Evolutionary conservation across 1,140 invertebrate species (phyloP).

Genomic region (Thereuonema tuberculata): DNA sequence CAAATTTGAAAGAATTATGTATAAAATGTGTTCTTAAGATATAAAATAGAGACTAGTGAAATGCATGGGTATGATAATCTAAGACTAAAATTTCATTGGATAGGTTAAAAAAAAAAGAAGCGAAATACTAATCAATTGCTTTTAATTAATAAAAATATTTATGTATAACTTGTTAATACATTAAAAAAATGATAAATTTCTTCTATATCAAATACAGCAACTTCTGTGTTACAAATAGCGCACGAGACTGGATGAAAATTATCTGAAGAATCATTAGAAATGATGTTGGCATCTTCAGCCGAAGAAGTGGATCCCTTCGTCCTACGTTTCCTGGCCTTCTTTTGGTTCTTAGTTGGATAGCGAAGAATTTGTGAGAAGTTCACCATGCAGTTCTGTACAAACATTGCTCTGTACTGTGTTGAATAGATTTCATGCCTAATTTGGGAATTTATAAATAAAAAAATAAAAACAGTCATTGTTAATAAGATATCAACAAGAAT

Average conservation of each 20-base stretch:
- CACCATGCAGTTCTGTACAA: constrained; percentile 44
- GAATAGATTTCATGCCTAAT: constrained; percentile 41
- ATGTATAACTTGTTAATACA: constrained; percentile 40
- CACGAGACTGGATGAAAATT: constrained; percentile 43
- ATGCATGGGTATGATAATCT: no score
- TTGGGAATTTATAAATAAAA: constrained; percentile 13
- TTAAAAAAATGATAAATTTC: constrained; percentile 54
- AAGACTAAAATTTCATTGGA: no score
- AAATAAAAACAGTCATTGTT: constrained; percentile 4
- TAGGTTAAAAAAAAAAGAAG: no score
- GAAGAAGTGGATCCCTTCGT: no score
- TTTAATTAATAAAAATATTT: constrained; percentile 11
- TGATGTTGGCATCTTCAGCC: no score
- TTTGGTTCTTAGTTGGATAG: constrained; percentile 25
- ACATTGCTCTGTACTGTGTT: constrained; percentile 50
- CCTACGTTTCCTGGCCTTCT: constrained; percentile 21
- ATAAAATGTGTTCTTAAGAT: no score
- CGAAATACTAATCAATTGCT: no score
- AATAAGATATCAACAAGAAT: no score
- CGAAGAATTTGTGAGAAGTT: constrained; percentile 33
- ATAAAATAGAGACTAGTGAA: no score
- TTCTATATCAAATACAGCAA: constrained; percentile 44
- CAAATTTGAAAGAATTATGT: no score
- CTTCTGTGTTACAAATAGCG: constrained; percentile 41
- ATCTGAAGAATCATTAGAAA: no score